Evolutionary conservation across 37 sponge, comb jelly and placozoan genomes (phyloP).

Genomic region (Agelas oroides): DNA sequence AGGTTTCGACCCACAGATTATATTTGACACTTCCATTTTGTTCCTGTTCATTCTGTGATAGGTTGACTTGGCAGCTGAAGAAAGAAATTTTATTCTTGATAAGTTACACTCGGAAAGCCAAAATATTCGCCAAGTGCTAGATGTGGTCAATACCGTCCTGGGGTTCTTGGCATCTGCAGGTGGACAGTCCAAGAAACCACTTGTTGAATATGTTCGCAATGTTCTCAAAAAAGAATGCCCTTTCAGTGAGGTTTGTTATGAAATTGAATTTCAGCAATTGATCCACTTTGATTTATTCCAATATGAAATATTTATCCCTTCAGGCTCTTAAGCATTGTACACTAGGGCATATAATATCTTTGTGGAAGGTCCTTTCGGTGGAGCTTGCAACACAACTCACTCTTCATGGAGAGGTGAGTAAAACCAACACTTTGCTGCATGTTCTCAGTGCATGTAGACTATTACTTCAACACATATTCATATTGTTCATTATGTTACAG

Average conservation of each 20-base stretch:
- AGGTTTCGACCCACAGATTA: no score
- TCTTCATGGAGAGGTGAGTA: not conserved
- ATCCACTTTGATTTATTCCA: not conserved
- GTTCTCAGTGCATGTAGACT: not conserved
- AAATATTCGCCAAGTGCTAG: constrained; percentile 34
- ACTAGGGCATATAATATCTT: constrained; percentile 42
- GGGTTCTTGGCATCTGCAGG: constrained; percentile 67
- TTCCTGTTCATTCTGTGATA: not conserved
- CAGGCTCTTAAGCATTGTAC: constrained; percentile 30
- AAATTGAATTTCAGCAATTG: constrained; percentile 17
- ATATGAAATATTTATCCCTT: not conserved
- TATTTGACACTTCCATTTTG: no score
- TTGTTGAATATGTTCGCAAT: constrained; percentile 40
- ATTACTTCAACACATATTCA: no score
- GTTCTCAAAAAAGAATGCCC: constrained; percentile 17
- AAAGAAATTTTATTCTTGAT: constrained; percentile 9
- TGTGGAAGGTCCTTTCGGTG: constrained; percentile 55
- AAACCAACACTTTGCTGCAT: not conserved
- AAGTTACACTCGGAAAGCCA: constrained; percentile 16
- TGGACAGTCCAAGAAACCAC: constrained; percentile 6
- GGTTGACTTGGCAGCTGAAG: constrained; percentile 27
- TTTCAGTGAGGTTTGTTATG: not conserved
- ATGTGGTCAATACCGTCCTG: constrained; percentile 56
- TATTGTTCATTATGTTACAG: no score
- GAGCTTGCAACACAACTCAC: constrained; percentile 24